Evolutionary conservation across 2,797 vertebrate genomes (phyloP).

Genomic region (Notoglanidium macrostoma): DNA sequence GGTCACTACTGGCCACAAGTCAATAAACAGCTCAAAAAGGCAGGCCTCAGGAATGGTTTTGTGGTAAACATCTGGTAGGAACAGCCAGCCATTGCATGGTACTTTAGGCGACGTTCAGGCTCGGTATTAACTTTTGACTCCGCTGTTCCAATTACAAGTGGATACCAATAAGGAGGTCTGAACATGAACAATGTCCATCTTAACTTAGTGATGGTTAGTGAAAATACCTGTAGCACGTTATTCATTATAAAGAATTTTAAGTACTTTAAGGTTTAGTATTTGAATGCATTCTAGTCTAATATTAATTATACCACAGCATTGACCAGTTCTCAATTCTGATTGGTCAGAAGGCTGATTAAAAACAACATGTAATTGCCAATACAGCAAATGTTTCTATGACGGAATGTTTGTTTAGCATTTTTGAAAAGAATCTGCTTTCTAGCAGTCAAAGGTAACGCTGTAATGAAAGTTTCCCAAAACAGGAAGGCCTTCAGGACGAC

Average conservation of each 20-base stretch:
- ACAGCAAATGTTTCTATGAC: neutral
- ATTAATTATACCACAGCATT: neutral
- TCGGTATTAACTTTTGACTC: neutral
- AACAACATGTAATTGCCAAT: neutral
- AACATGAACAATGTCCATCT: neutral
- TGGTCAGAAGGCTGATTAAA: neutral
- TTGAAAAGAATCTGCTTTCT: neutral
- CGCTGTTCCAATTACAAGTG: neutral
- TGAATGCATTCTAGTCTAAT: neutral
- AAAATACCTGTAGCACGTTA: neutral
- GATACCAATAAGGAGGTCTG: neutral
- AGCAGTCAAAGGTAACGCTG: neutral
- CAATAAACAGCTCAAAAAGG: slow-evolving; percentile 73
- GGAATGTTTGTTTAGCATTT: neutral
- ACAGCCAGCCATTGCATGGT: slow-evolving; percentile 60
- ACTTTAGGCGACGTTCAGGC: slow-evolving; percentile 8
- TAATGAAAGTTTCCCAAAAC: neutral
- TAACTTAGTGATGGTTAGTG: neutral
- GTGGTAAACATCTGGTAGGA: slow-evolving; percentile 55
- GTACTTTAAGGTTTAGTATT: neutral
- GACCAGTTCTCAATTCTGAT: neutral
- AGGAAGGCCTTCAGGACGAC: neutral
- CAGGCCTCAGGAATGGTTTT: slow-evolving; percentile 62
- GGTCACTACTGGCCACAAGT: slow-evolving; percentile 65
- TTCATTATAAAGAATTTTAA: neutral